Percentiles rank a stretch among this genome's conserved stretches.
phyloP scores from a whole-genome alignment of 2,113 vertebrate genomes.

The Empidonax traillii region DNA sequence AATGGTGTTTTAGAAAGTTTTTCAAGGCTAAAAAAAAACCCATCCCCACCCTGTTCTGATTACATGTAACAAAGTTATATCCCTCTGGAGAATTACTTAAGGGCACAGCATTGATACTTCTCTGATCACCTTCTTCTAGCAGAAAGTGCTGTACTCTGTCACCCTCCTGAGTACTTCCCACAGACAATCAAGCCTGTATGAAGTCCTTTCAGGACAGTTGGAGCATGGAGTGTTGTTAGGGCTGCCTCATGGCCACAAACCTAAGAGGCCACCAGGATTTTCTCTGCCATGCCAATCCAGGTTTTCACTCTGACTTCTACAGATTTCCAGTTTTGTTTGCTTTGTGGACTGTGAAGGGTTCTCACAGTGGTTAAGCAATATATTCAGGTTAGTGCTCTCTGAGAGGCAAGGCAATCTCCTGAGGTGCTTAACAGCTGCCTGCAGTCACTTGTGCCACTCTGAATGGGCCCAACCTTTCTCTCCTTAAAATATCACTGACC shows the following conservation, averaged over 20 bases:
- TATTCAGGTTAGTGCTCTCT: not conserved
- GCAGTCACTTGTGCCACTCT: not conserved
- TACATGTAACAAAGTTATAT: not conserved
- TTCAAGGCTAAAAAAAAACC: not conserved
- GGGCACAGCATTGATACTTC: not conserved
- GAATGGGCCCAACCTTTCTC: not conserved
- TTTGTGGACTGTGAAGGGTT: not conserved
- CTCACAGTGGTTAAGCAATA: not conserved
- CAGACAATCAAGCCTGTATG: not conserved
- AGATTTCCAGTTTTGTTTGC: not conserved
- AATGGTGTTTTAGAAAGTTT: not conserved
- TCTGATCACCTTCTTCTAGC: not conserved
- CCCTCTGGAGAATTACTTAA: not conserved
- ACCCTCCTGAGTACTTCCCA: not conserved
- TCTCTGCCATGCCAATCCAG: not conserved
- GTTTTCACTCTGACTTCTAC: not conserved
- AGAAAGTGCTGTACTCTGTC: not conserved
- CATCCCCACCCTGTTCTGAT: not conserved
- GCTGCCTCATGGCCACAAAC: not conserved
- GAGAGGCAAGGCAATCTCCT: not conserved
- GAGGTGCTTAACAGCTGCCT: not conserved
- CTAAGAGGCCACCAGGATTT: not conserved
- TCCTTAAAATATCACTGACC: not conserved
- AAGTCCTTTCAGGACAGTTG: not conserved
- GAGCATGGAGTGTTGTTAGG: not conserved